phyloP scores from a whole-genome alignment of 2,888 invertebrate genomes.

The Patella caerulea region DNA sequence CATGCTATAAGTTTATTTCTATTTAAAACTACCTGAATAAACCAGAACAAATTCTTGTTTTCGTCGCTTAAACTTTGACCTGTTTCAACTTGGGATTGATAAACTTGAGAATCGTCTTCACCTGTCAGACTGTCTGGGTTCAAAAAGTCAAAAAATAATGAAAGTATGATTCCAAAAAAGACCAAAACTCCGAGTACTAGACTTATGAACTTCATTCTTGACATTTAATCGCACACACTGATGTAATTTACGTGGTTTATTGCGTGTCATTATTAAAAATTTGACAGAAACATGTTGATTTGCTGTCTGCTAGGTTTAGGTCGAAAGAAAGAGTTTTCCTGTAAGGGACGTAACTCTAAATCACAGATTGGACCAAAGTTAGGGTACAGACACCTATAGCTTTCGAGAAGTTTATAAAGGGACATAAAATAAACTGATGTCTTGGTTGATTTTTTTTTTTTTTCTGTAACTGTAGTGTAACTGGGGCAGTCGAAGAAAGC shows the following conservation, averaged over 20 bases:
- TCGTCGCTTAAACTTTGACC: neutral
- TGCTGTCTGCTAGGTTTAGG: no score
- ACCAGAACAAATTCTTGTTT: constrained; percentile 47
- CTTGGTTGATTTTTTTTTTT: no score
- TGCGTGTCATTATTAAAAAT: neutral
- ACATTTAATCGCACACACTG: neutral
- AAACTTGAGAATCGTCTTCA: neutral
- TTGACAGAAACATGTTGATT: no score
- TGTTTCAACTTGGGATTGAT: neutral
- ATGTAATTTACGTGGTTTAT: neutral
- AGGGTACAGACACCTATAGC: no score
- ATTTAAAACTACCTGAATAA: constrained; percentile 49
- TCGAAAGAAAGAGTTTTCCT: no score
- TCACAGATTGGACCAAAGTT: no score
- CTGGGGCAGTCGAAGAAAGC: no score
- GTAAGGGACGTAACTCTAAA: no score
- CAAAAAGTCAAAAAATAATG: neutral
- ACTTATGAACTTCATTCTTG: neutral
- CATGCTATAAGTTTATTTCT: neutral
- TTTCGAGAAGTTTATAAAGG: no score
- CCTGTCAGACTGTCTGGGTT: neutral
- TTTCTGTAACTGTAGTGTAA: no score
- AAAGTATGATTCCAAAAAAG: neutral
- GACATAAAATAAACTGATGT: no score
- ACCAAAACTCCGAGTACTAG: neutral